phyloP scores from a whole-genome alignment of 2,888 invertebrate genomes.

The Andrena flavipes region DNA sequence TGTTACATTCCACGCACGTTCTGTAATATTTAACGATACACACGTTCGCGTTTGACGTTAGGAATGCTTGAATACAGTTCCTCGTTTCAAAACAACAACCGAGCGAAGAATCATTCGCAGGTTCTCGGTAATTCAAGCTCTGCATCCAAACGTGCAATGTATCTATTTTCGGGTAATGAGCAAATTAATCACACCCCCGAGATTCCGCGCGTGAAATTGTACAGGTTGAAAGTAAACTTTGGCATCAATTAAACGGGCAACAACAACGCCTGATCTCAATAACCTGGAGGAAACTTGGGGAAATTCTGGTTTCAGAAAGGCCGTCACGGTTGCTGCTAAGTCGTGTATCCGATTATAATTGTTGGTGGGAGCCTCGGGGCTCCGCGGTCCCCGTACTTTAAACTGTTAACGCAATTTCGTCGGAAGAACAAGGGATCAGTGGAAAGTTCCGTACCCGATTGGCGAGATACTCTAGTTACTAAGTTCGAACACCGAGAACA shows the following conservation, averaged over 20 bases:
- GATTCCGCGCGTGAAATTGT: slow-evolving; percentile 1
- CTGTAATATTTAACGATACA: too few relatives aligned
- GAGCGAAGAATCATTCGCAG: neutral
- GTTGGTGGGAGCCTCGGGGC: slow-evolving; percentile 8
- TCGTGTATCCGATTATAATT: slow-evolving; percentile 56
- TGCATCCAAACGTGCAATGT: neutral
- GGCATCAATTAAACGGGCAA: slow-evolving; percentile 17
- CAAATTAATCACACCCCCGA: neutral
- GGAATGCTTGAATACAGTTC: too few relatives aligned
- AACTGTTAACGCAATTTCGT: slow-evolving; percentile 28
- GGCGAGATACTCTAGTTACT: slow-evolving; percentile 1
- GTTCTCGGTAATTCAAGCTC: neutral
- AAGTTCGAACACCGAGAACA: neutral
- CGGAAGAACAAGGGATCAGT: slow-evolving; percentile 14
- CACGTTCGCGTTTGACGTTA: too few relatives aligned
- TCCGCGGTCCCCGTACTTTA: slow-evolving; percentile 2
- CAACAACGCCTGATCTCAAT: slow-evolving; percentile 3
- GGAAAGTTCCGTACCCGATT: slow-evolving; percentile 28
- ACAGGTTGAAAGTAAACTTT: slow-evolving; percentile 23
- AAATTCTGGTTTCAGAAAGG: slow-evolving; percentile 34
- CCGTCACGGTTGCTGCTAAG: slow-evolving; percentile 36
- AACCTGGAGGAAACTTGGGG: slow-evolving; percentile 38
- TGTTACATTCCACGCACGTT: too few relatives aligned
- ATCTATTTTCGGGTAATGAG: slow-evolving; percentile 8
- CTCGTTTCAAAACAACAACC: too few relatives aligned